Base-by-base conservation (phyloP, 2,113 vertebrate species). In the Gallinago media region DNA sequence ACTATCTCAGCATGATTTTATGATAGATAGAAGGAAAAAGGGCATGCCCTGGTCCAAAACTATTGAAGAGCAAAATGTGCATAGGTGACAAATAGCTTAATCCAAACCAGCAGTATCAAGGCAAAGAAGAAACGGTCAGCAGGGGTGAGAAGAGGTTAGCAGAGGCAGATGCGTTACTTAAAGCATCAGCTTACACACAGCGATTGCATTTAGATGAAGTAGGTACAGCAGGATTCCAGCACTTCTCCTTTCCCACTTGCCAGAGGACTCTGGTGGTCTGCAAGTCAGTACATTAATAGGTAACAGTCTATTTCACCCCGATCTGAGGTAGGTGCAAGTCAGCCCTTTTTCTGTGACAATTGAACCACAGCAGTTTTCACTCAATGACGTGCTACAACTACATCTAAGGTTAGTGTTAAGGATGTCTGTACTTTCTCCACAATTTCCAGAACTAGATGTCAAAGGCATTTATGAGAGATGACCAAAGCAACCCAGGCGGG, bases 401-500 rank as follows among this genome's bases (percentile, higher is more conserved):
- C 18, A 54, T 16, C 29, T 29, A 52, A 85, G 59, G 38, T 3
- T 71, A 34, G 66, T 14, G 20, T 66, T 47, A 66, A 76, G 23
- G 34, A 31, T 16, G 19, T 58, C 58, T 42, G 40, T 76, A 31
- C 13, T 54, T 76, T 50, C 70, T 23, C 61, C 81, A 42, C 32
- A 40, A 22, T 71, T 59, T 89, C 27, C 63, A 93, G 59, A 71
- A 47, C 20, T 11, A 34, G 22, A 2, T 61, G 22, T 32, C 29
- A 46, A 86, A 66, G 12, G 22, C 11, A 29, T 55, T 77, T 87
- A 50, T 47, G 59, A 78, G 42, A 87, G 12, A 47, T 3, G 3
- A 27, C 20, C 38, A 89, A 78, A 92, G 32, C 34, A 78, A 81
- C n/a, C n/a, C n/a, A n/a, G n/a, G n/a, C 0, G 4, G 0, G 1